phyloP scores from a whole-genome alignment of 1,140 invertebrate species.

The Monomorium pharaonis region DNA sequence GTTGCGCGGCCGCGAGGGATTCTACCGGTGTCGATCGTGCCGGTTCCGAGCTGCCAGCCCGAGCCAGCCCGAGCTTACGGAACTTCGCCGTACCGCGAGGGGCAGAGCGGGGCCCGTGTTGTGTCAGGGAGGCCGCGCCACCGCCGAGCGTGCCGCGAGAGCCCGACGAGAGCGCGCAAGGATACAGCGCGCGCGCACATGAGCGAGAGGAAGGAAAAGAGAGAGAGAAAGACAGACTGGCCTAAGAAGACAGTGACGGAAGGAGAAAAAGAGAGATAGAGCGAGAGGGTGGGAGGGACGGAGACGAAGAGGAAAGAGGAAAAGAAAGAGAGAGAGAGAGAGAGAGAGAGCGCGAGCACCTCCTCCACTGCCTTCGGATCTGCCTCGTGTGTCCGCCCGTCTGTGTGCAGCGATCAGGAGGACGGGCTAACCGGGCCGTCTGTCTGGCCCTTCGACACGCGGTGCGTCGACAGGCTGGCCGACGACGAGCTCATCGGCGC shows the following conservation, averaged over 20 bases:
- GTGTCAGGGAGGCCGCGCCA: constrained; percentile 21
- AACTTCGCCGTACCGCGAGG: constrained; percentile 14
- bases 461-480: constrained; percentile 68
- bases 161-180: constrained; percentile 68
- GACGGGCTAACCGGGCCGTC: constrained; percentile 70
- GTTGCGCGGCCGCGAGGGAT: constrained; percentile 71
- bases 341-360: constrained; percentile 44
- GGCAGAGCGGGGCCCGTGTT: constrained; percentile 35
- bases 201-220: constrained; percentile 56
- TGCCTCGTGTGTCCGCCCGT: constrained; percentile 57
- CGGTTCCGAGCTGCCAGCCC: constrained; percentile 51
- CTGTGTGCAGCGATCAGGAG: constrained; percentile 66
- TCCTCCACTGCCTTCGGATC: constrained; percentile 65
- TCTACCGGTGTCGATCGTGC: constrained; percentile 62
- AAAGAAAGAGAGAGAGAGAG: constrained; percentile 39
- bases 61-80: constrained; percentile 33
- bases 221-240: neutral
- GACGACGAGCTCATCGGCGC: constrained; percentile 35
- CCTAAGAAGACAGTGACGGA: constrained; percentile 29
- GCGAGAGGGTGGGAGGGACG: constrained; percentile 24
- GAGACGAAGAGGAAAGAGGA: neutral
- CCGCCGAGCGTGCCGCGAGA: constrained; percentile 45
- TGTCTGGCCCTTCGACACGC: constrained; percentile 72
- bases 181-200: constrained; percentile 63
- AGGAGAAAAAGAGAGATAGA: constrained; percentile 4